Percentiles rank a stretch among this genome's conserved stretches.
Evolutionary conservation across 2,888 invertebrate species (phyloP).

Genomic region (Leptarthrus brevirostris): DNA sequence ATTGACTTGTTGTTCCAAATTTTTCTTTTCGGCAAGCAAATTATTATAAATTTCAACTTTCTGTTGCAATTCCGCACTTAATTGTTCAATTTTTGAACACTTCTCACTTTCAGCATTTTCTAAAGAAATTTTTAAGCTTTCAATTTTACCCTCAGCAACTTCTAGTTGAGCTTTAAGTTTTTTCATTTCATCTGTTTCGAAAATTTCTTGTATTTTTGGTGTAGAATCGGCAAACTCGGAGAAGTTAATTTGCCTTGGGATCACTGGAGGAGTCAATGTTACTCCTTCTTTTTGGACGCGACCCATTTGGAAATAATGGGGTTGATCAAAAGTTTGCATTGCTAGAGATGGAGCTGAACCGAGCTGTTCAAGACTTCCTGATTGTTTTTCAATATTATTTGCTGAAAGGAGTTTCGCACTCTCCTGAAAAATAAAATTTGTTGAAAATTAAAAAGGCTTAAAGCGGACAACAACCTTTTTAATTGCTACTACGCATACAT

Average conservation of each 20-base stretch:
- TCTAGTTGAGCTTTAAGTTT: conserved; percentile 71
- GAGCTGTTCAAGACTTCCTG: conserved; percentile 62
- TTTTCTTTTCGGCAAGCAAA: conserved; percentile 67
- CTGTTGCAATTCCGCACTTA: conserved; percentile 68
- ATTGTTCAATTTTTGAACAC: conserved; percentile 68
- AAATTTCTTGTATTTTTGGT: conserved; percentile 61
- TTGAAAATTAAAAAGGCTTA: too few species aligned
- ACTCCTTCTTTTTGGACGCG: background rate
- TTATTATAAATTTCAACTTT: conserved; percentile 68
- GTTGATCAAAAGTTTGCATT: conserved; percentile 64
- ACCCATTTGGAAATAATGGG: conserved; percentile 63
- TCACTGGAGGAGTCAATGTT: conserved; percentile 41
- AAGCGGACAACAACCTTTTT: conserved; percentile 12
- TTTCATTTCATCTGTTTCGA: conserved; percentile 67
- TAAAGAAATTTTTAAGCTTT: conserved; percentile 51
- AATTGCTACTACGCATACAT: conserved; percentile 31
- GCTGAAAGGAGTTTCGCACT: conserved; percentile 63
- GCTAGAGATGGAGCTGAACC: conserved; percentile 57
- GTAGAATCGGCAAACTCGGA: conserved; percentile 67
- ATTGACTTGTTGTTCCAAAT: conserved; percentile 67
- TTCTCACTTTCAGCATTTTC: conserved; percentile 59
- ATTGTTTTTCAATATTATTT: conserved; percentile 63
- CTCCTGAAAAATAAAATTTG: too few species aligned
- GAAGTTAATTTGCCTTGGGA: conserved; percentile 67
- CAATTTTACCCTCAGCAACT: conserved; percentile 64